Base-by-base conservation (phyloP, 2,113 vertebrate genomes). In the Prolemur simus region DNA sequence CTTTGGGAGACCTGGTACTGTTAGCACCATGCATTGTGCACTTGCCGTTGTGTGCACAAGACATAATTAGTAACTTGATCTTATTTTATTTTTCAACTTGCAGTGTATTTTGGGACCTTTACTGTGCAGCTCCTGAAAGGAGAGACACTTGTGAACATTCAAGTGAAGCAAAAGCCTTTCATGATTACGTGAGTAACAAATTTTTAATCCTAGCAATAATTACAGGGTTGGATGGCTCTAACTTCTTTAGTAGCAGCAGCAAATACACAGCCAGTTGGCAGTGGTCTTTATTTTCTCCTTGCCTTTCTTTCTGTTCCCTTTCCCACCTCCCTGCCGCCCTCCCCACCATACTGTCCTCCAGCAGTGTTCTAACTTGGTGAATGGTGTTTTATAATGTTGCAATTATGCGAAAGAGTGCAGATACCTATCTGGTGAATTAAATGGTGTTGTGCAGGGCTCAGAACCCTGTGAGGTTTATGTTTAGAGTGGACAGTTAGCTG, bases 71-170 rank as follows among this genome's bases (percentile, higher is more conserved):
- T 98, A 96, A 98, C 89, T 45, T 1, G 89, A 97, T 96, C 42
- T 69, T 87, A 96, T 98, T 97, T 97, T 42, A 42, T 95, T 98
- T 93, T 98, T 97, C 68, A 25, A 82, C 94, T 96, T 95, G 85
- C 98, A 99, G 99, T 96, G 99, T 99, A 97, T 99, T 99, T 98
- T 99, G 99, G 99, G 99, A 99, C 99, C 99, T 99, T 97, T 99
- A 99, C 99, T 99, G 99, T 98, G 99, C 99, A 87, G 99, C 99
- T 96, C 99, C 99, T 54, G 99, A 99, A 99, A 99, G 99, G 98
- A 98, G 99, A 98, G 99, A 99, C 98, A 99, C 99, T 98, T 99
- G 99, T 99, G 99, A 99, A 99, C 99, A 99, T 98, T 99, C 99
- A 97, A 99, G 99, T 93, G 99, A 99, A 99, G 99, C 99, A 20